phyloP scores from a whole-genome alignment of 2,888 invertebrate genomes.

The Epinotia nisella region DNA sequence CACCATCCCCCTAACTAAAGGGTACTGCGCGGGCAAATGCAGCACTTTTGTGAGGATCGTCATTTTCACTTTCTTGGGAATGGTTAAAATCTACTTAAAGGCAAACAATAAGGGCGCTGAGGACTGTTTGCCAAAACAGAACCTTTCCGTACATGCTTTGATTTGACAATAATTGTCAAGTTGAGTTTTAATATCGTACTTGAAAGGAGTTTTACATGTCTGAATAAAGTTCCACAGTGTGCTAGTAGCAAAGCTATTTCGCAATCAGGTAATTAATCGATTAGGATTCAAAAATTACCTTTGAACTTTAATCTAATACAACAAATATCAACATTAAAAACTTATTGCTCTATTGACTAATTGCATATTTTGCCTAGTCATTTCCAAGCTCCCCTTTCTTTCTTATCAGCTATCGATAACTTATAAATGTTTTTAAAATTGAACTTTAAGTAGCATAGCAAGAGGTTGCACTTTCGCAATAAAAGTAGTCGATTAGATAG shows the following conservation, averaged over 20 bases:
- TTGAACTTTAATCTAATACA: conserved; percentile 25
- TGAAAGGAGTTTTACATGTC: conserved; percentile 5
- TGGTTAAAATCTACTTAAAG: conserved; percentile 13
- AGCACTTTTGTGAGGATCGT: conserved; percentile 76
- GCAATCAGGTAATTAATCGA: background rate
- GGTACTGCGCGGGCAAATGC: conserved; percentile 74
- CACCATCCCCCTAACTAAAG: conserved; percentile 86
- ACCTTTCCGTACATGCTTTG: conserved; percentile 7
- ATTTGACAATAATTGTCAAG: conserved; percentile 21
- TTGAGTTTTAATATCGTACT: background rate
- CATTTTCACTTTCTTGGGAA: conserved; percentile 50
- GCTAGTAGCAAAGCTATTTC: background rate
- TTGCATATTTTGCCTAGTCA: conserved; percentile 35
- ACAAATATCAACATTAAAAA: conserved; percentile 39
- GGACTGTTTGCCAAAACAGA: conserved; percentile 15
- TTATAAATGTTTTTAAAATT: background rate
- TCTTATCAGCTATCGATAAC: background rate
- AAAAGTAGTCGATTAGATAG: background rate
- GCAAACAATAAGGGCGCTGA: conserved; percentile 16
- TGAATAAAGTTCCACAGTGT: background rate
- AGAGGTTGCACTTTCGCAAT: background rate
- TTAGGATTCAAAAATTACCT: conserved; percentile 20
- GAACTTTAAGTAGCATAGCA: background rate
- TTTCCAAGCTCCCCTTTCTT: conserved; percentile 3
- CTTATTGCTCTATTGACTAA: conserved; percentile 39